phyloP scores from a whole-genome alignment of 2,888 invertebrate species.

The Coleophora deauratella region DNA sequence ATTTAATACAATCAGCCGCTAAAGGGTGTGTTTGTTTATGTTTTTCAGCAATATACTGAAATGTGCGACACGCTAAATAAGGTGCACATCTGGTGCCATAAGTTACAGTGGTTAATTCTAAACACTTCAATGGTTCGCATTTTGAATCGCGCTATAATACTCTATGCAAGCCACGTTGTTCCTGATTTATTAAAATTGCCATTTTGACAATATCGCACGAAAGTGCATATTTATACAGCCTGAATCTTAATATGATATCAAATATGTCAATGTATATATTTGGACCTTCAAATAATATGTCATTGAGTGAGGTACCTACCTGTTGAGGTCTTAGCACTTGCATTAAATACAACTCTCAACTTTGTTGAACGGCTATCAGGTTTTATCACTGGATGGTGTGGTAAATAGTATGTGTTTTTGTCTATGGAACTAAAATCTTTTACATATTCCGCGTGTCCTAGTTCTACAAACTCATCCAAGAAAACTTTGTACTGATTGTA shows the following conservation, averaged over 20 bases:
- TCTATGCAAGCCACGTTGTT: slow-evolving; percentile 6
- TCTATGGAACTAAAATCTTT: slow-evolving; percentile 4
- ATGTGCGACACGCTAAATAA: slow-evolving; percentile 8
- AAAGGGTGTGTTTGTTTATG: not conserved
- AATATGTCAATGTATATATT: slow-evolving; percentile 14
- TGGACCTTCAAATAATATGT: slow-evolving; percentile 15
- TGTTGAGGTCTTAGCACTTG: slow-evolving; percentile 8
- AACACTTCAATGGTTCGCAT: slow-evolving; percentile 2
- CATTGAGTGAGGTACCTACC: slow-evolving; percentile 14
- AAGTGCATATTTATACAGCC: slow-evolving; percentile 12
- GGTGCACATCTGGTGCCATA: slow-evolving; percentile 12
- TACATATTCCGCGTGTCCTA: slow-evolving; percentile 14
- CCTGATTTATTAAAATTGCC: slow-evolving; percentile 11
- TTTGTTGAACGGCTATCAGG: slow-evolving; percentile 7
- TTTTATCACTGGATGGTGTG: slow-evolving; percentile 11
- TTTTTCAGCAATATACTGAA: slow-evolving; percentile 7
- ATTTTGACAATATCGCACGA: slow-evolving; percentile 13
- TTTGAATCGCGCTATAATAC: slow-evolving; percentile 8
- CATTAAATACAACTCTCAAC: slow-evolving; percentile 9
- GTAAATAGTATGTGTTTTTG: slow-evolving; percentile 4
- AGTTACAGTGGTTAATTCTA: slow-evolving; percentile 8
- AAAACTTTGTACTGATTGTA: slow-evolving; percentile 11
- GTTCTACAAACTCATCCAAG: slow-evolving; percentile 12
- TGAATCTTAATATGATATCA: slow-evolving; percentile 15
- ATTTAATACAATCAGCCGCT: slow-evolving; percentile 3